phyloP scores from a whole-genome alignment of 2,797 vertebrate genomes.

The Myotis myotis region DNA sequence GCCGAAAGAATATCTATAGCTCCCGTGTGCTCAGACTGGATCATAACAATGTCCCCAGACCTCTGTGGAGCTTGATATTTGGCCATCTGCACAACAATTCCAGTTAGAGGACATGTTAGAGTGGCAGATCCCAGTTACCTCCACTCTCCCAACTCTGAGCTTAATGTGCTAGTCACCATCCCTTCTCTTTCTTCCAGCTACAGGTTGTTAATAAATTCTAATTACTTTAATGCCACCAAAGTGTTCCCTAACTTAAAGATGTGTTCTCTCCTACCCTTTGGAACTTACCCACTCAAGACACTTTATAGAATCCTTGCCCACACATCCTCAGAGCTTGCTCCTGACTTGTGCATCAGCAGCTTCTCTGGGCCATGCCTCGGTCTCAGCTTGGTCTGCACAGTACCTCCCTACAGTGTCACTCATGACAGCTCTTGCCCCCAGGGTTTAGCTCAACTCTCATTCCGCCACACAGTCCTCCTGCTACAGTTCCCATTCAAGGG shows the following conservation, averaged over 20 bases:
- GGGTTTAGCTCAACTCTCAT: background rate
- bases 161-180: background rate
- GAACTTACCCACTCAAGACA: background rate
- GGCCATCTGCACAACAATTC: slow-evolving; percentile 83
- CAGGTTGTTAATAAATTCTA: background rate
- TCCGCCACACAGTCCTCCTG: background rate
- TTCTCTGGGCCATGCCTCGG: background rate
- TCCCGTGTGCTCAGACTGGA: slow-evolving; percentile 89
- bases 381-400: background rate
- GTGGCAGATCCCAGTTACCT: background rate
- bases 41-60: slow-evolving; percentile 89
- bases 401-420: background rate
- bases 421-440: background rate
- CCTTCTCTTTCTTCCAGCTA: background rate
- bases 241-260: slow-evolving; percentile 6
- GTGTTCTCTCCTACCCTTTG: background rate
- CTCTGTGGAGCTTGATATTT: slow-evolving; percentile 81
- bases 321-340: background rate
- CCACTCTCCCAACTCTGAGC: background rate
- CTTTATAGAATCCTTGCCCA: slow-evolving; percentile 20
- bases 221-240: background rate
- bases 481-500: background rate
- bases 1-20: slow-evolving; percentile 84
- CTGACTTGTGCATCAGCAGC: background rate
- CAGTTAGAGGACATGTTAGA: slow-evolving; percentile 23